Percentiles rank a stretch among this genome's conserved stretches.
Conservation (phyloP, 2,888 invertebrate genomes). For the Zele albiditarsus region DNA sequence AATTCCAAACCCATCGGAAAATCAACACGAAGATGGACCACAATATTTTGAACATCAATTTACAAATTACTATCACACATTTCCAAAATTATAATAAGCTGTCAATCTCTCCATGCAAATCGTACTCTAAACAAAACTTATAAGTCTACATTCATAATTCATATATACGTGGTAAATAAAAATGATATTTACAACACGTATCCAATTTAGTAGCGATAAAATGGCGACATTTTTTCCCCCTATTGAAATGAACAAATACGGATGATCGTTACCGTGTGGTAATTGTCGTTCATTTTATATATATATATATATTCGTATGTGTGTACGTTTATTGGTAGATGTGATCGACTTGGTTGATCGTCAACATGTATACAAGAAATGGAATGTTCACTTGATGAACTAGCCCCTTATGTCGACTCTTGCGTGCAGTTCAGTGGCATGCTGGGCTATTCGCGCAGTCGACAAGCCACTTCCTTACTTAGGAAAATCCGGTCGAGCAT, state of each 20-base stretch:
- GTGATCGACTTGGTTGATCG: constrained; percentile 10
- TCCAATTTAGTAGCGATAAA: background rate
- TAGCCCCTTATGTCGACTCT: background rate
- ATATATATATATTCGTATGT: background rate
- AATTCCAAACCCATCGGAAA: too few relatives aligned
- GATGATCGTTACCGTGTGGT: background rate
- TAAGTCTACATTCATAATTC: too few relatives aligned
- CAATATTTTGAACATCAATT: too few relatives aligned
- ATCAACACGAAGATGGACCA: too few relatives aligned
- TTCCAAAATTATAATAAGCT: too few relatives aligned
- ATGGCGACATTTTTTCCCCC: background rate
- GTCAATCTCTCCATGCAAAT: too few relatives aligned
- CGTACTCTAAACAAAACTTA: too few relatives aligned
- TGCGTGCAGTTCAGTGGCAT: constrained; percentile 29
- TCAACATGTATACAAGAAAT: constrained; percentile 17
- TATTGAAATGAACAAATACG: constrained; percentile 4
- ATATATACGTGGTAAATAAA: too few relatives aligned
- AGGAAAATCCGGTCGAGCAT: constrained; percentile 34
- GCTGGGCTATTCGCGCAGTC: constrained; percentile 2
- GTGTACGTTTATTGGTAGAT: background rate
- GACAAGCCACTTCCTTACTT: constrained; percentile 39
- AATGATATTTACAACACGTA: too few relatives aligned
- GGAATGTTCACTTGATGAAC: constrained; percentile 26
- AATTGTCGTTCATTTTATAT: background rate
- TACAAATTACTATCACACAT: too few relatives aligned